Evolutionary conservation across 2,113 vertebrate genomes (phyloP), one percentile per base, ranked within the genome.

Genomic region (Tupaia tana): DNA sequence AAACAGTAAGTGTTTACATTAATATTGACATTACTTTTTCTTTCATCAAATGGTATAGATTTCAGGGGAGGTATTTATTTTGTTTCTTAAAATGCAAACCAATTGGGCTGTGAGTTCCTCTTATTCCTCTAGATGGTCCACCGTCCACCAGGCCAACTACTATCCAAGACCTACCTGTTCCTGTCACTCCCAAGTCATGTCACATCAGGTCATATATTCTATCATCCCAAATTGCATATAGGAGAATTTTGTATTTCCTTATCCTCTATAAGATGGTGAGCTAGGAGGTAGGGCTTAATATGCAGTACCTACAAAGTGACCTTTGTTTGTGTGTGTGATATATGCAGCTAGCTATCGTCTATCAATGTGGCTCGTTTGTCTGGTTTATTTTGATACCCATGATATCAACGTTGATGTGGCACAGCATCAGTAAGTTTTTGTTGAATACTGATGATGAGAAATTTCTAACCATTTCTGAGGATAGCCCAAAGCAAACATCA

Each of bases 31-130:
- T 56, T 89, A 66, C 59, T n/a, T 54, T 85, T 93, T 73, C 31
- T 92, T 81, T 82, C 59, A 84, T 90, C 29, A 84, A 16, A 31
- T 94, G n/a, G 70, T 2, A 93, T 89, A 82, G 22, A 80, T 93
- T 94, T 52, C 14, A 75, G 34, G 56, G 83, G 22, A 88, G 56
- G 59, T 90, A 10, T 58, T 70, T 86, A 67, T 93, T 96, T 9
- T 75, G 66, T 66, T 91, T 94, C 67, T 74, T 81, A 27, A 94
- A 85, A 69, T 93, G n/a, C 31, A 80, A 14, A 85, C 27, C 29
- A 7, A 14, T n/a, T 82, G 20, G 15, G 12, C 63, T 87, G 6
- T 84, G 77, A 85, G 19, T 64, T 88, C 25, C 31, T 34, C 43
- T 92, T 92, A 77, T 52, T 91, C 15, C 24, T 92, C 25, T 86